Percentiles rank a stretch among this genome's conserved stretches.
Conservation (phyloP, 1,140 invertebrate species). For the Drosophila subpulchrella region DNA sequence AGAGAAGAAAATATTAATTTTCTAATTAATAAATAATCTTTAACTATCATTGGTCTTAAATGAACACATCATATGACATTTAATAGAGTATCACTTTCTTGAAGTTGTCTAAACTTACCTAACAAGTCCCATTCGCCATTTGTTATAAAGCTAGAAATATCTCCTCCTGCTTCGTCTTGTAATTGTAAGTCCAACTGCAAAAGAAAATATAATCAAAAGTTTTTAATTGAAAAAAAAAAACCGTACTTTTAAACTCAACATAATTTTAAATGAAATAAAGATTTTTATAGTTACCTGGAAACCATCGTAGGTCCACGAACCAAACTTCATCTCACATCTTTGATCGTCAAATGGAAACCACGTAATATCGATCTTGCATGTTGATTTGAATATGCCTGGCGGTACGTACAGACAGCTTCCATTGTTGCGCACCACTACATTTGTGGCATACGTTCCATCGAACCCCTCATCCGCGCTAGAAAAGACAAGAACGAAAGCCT, state of each 20-base stretch:
- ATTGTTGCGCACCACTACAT: conserved; percentile 97
- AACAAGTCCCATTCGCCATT: conserved; percentile 99
- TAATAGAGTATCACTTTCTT: too few species aligned
- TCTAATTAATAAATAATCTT: conserved; percentile 22
- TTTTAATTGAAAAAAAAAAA: background rate
- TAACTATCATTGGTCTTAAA: background rate
- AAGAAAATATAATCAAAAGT: background rate
- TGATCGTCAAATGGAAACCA: conserved; percentile 98
- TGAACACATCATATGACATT: background rate
- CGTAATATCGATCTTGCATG: conserved; percentile 96
- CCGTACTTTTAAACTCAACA: too few species aligned
- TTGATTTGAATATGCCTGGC: conserved; percentile 95
- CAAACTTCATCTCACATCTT: conserved; percentile 96
- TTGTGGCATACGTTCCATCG: conserved; percentile 98
- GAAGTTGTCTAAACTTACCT: conserved; percentile 88
- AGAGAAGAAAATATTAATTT: conserved; percentile 32
- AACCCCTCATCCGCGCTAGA: conserved; percentile 95
- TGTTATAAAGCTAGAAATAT: conserved; percentile 97
- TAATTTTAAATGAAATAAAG: too few species aligned
- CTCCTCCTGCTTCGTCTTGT: conserved; percentile 94
- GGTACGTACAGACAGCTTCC: conserved; percentile 98
- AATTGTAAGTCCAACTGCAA: conserved; percentile 95
- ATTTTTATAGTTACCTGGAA: conserved; percentile 89
- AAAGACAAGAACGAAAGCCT: background rate
- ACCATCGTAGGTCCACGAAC: conserved; percentile 98